These are phyloP conservation scores for Tridacna gigas DNA, from an alignment of 2,888 invertebrate genomes.

Conservation along the genomic window DNA sequence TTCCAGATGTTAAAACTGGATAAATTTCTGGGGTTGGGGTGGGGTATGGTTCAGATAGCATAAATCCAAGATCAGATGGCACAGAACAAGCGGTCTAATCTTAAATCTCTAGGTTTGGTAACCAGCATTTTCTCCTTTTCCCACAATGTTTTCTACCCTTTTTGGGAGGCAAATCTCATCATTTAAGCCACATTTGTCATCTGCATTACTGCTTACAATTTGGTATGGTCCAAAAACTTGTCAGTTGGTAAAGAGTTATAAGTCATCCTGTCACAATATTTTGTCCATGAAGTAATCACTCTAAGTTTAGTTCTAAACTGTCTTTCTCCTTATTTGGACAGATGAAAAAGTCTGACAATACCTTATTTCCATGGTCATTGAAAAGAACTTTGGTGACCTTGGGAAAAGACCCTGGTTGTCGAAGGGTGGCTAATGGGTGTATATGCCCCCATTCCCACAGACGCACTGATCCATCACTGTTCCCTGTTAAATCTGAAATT, in stretches of 20 bases:
- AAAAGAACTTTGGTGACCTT: conserved; percentile 97
- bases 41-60: too few species aligned
- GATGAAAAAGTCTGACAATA: conserved; percentile 51
- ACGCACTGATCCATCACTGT: conserved; percentile 88
- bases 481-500: conserved; percentile 93
- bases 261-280: not conserved
- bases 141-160: not conserved
- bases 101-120: not conserved
- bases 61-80: too few species aligned
- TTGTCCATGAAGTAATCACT: not conserved
- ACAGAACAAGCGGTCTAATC: not conserved
- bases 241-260: too few species aligned
- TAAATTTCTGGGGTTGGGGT: too few species aligned
- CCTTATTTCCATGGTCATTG: conserved; percentile 97
- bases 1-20: too few species aligned
- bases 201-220: too few species aligned
- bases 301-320: too few species aligned
- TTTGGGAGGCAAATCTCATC: too few species aligned
- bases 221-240: too few species aligned
- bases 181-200: too few species aligned
- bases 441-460: conserved; percentile 99
- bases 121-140: not conserved
- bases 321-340: too few species aligned
- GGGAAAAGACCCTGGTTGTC: conserved; percentile 82
- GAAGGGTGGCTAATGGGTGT: conserved; percentile 79